These are phyloP conservation scores for Mythimna albipuncta DNA, from an alignment of 2,888 invertebrate species.

Conservation along the genomic window DNA sequence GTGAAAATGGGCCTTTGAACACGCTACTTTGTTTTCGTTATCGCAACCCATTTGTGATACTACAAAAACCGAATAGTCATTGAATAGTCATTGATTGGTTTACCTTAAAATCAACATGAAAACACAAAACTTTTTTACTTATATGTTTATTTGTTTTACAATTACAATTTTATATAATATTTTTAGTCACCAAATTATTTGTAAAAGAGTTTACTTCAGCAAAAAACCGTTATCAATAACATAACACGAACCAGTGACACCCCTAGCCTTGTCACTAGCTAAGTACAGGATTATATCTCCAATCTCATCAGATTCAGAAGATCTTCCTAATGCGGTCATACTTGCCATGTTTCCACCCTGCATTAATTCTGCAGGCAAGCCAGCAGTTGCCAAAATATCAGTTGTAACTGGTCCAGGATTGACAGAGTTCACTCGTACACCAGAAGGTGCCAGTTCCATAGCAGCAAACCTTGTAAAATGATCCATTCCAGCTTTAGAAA, in stretches of 20 bases:
- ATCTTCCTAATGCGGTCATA: constrained; percentile 20
- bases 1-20: too few species aligned
- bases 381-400: constrained; percentile 79
- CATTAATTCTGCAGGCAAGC: background rate
- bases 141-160: background rate
- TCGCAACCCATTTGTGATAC: too few species aligned
- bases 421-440: constrained; percentile 92
- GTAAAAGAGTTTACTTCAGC: constrained; percentile 19
- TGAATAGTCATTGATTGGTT: too few species aligned
- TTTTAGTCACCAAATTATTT: background rate
- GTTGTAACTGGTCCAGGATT: constrained; percentile 79
- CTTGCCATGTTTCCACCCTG: accelerated
- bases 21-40: too few species aligned
- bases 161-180: background rate
- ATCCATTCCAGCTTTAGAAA: constrained; percentile 71
- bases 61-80: too few species aligned
- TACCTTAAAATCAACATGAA: too few species aligned
- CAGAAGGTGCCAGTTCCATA: constrained; percentile 93
- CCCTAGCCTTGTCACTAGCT: constrained; percentile 47
- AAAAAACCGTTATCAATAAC: constrained; percentile 31
- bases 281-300: constrained; percentile 62
- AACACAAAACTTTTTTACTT: background rate
- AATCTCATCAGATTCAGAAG: constrained; percentile 39
- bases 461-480: constrained; percentile 70
- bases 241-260: constrained; percentile 38